Evolutionary conservation across 1,140 invertebrate species (phyloP), one percentile per base, ranked within the genome.

Genomic region (Lysiphlebus fabarum): DNA sequence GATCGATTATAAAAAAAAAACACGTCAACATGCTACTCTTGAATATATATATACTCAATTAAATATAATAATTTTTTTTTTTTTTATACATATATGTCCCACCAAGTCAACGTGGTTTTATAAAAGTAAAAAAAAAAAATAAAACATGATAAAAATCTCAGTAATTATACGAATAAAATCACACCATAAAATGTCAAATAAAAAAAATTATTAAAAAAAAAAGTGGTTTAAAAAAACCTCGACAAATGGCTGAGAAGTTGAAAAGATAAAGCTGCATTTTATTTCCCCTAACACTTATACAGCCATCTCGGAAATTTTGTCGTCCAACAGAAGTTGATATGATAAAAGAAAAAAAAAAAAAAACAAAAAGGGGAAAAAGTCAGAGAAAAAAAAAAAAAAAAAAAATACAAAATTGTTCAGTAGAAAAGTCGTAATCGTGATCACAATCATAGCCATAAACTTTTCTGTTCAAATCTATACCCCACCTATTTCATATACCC

Each of bases 361-460:
- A 33, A 4, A 1, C 8, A 49, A 33, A 49, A 17, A n/a, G n/a
- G 47, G 34, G 47, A 33, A 49, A 49, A 49, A 49, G 26, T 26
- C 6, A 49, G 6, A 4, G 4, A 2, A 5, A 34, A 49, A 34
- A 49, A 49, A 49, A 40, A 40, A n/a, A 9, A 40, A 40, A 40
- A 40, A 9, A 9, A 40, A 33, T 1, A 1, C 8, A 49, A 33
- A 49, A 17, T 26, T 26, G 17, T 26, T 26, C 17, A 26, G 17
- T 33, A 33, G 17, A 11, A 33, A 11, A 33, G 33, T 49, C 47
- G 47, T 33, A 49, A 26, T 49, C 17, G 47, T 34, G 47, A 49
- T 49, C 47, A 49, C 47, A 36, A 49, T 34, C 47, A 49, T 49
- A 34, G 47, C 47, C 26, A 49, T 49, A 47, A 47, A 47, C 45